phyloP scores from a whole-genome alignment of 1,140 invertebrate genomes.

The Drosophila suzukii region DNA sequence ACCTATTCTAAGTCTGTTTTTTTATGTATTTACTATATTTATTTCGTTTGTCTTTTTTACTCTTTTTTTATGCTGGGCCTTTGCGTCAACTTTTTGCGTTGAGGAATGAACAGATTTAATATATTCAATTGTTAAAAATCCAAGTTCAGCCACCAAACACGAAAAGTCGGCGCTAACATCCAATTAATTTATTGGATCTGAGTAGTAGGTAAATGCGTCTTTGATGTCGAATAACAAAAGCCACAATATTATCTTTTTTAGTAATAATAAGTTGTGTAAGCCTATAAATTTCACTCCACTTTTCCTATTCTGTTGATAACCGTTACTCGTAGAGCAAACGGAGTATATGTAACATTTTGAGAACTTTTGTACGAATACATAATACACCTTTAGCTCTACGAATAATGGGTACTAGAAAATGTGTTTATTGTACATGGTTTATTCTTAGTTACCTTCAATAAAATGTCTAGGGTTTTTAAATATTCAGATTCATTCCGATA shows the following conservation, averaged over 20 bases:
- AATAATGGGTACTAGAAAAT: neutral
- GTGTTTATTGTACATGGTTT: neutral
- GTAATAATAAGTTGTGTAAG: no score
- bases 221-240: no score
- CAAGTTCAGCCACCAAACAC: conserved; percentile 61
- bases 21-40: no score
- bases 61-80: neutral
- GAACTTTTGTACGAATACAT: neutral
- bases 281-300: no score
- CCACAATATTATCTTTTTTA: no score
- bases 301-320: neutral
- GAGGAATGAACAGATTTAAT: conserved; percentile 72
- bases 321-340: neutral
- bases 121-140: conserved; percentile 36
- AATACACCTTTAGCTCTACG: neutral
- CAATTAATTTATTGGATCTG: no score
- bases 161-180: conserved; percentile 38
- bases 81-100: conserved; percentile 51
- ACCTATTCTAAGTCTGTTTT: neutral
- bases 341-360: neutral
- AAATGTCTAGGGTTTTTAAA: no score
- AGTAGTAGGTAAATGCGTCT: no score
- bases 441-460: no score
- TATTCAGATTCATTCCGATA: no score
- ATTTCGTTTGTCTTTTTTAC: neutral